Conservation (phyloP, 2,797 vertebrate genomes). For the Sternotherus odoratus region DNA sequence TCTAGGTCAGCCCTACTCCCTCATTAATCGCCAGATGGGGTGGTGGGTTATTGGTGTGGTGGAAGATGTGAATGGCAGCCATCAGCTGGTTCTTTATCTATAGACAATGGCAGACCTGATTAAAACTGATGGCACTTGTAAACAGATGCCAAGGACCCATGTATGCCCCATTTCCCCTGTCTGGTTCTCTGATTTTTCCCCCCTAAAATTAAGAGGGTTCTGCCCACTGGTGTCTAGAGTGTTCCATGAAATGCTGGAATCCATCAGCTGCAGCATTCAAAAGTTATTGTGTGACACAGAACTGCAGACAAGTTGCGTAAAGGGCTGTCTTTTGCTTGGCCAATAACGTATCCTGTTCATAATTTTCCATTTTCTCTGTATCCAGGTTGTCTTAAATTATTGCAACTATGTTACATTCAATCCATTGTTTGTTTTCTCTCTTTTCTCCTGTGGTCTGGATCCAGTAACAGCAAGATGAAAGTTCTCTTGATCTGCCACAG, state of each 20-base stretch:
- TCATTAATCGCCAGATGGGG: no score
- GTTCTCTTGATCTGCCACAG: not conserved
- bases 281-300: not conserved
- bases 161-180: no score
- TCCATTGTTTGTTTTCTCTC: no score
- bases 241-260: not conserved
- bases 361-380: not conserved
- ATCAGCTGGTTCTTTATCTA: no score
- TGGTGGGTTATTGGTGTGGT: no score
- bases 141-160: no score
- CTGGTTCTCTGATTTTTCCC: no score
- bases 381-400: not conserved
- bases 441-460: not conserved
- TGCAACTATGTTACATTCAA: not conserved
- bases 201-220: no score
- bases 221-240: not conserved
- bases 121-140: no score
- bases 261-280: not conserved
- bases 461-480: not conserved
- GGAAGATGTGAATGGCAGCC: no score
- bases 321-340: not conserved
- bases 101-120: no score
- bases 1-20: no score
- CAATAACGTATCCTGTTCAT: not conserved
- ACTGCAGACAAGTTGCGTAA: not conserved